A percentile compares a stretch with the other conserved stretches of the same genome.
Evolutionary conservation across 1,140 invertebrate species (phyloP).

Genomic region (Atta colombica): DNA sequence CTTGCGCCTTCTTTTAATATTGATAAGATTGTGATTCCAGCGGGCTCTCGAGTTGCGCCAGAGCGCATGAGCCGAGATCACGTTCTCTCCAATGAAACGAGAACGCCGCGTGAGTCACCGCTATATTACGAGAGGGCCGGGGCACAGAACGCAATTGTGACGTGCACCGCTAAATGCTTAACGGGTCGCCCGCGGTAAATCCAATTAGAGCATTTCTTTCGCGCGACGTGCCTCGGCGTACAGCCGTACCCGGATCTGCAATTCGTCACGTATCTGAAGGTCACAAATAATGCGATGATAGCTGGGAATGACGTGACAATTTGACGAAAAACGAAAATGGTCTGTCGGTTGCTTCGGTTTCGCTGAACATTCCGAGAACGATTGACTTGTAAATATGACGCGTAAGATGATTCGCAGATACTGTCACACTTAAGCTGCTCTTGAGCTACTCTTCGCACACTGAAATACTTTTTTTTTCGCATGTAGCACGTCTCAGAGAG

Average conservation of each 20-base stretch:
- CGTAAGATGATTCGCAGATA: conserved; percentile 21
- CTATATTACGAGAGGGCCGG: conserved; percentile 31
- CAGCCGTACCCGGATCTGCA: conserved; percentile 25
- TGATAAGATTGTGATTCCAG: conserved; percentile 9
- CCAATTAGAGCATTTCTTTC: conserved; percentile 73
- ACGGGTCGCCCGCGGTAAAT: conserved; percentile 70
- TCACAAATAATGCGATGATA: not conserved
- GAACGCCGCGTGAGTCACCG: conserved; percentile 71
- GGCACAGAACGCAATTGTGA: conserved; percentile 68
- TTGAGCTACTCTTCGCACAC: not conserved
- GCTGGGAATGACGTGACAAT: not conserved
- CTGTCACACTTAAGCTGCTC: conserved; percentile 13
- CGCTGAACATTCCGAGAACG: conserved; percentile 12
- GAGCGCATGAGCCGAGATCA: conserved; percentile 19
- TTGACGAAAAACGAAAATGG: not conserved
- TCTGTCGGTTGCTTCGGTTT: not conserved
- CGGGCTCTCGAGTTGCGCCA: not conserved
- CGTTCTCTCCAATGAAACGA: conserved; percentile 55
- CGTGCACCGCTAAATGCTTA: conserved; percentile 74
- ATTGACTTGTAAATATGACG: conserved; percentile 53
- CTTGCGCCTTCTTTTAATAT: not conserved
- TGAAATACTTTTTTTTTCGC: not conserved
- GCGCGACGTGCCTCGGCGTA: not conserved
- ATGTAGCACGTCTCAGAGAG: not conserved
- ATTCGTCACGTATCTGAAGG: conserved; percentile 15